phyloP scores from a whole-genome alignment of 2,797 vertebrate species.

The Cynopterus sphinx region DNA sequence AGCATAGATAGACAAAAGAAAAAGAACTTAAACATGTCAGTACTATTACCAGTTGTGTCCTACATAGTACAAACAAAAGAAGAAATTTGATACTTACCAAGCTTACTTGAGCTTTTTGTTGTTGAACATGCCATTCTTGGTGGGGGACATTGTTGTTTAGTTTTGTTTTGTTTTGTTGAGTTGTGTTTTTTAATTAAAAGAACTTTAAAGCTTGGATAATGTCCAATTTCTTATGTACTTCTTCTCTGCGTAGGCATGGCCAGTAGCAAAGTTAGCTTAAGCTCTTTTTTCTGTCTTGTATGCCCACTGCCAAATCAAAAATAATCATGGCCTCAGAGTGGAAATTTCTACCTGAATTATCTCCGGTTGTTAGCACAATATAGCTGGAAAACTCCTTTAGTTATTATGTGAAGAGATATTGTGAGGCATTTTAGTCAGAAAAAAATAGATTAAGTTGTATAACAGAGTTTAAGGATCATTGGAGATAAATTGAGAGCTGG shows the following conservation, averaged over 20 bases:
- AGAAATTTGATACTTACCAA: not conserved
- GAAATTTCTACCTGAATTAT: constrained; percentile 28
- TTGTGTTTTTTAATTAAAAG: not conserved
- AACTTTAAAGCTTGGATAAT: not conserved
- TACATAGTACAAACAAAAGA: not conserved
- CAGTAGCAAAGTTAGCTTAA: not conserved
- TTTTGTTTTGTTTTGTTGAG: not conserved
- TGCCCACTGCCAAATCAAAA: not conserved
- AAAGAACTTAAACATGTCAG: not conserved
- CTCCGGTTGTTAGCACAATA: not conserved
- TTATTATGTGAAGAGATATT: not conserved
- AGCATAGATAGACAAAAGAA: not conserved
- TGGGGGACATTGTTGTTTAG: not conserved
- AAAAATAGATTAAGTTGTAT: constrained; percentile 18
- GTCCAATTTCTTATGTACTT: not conserved
- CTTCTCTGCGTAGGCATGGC: not conserved
- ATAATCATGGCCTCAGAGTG: not conserved
- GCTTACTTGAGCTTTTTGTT: not conserved
- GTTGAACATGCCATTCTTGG: not conserved
- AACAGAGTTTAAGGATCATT: constrained; percentile 18
- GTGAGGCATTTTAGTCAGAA: not conserved
- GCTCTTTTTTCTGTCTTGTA: not conserved
- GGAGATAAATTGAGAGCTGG: not conserved
- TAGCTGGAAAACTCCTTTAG: constrained; percentile 35
- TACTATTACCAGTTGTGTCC: not conserved